A percentile compares a stretch with the other conserved stretches of the same genome.
phyloP scores from a whole-genome alignment of 2,797 vertebrate species.

The Hyperoplus lanceolatus region DNA sequence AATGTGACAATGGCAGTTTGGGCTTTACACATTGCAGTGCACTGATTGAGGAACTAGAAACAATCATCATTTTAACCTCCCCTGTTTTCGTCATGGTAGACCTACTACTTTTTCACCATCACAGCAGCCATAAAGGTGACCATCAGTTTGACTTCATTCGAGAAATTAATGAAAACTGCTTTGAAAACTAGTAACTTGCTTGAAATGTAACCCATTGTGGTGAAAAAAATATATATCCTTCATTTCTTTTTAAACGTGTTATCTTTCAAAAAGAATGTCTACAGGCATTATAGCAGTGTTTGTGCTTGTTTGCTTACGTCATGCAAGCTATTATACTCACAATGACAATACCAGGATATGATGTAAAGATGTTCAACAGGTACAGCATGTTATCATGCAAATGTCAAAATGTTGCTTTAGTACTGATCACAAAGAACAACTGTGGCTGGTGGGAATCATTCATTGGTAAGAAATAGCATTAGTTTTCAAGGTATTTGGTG shows the following conservation, averaged over 20 bases:
- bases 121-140: too few relatives aligned
- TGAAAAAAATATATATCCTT: not conserved
- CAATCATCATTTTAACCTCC: not conserved
- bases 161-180: not conserved
- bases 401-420: too few relatives aligned
- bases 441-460: too few relatives aligned
- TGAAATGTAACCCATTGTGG: not conserved
- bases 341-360: too few relatives aligned
- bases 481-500: too few relatives aligned
- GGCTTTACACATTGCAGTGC: slow-evolving; percentile 12
- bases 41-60: slow-evolving; percentile 33
- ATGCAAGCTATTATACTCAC: too few relatives aligned
- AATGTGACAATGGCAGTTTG: slow-evolving; percentile 32
- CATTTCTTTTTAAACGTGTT: not conserved
- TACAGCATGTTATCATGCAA: not conserved
- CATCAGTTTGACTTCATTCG: not conserved
- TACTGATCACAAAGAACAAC: too few relatives aligned
- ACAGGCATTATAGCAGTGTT: not conserved
- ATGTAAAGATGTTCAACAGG: not conserved
- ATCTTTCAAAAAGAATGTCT: not conserved
- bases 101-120: not conserved
- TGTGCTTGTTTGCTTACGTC: too few relatives aligned
- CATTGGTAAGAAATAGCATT: too few relatives aligned
- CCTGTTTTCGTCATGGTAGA: slow-evolving; percentile 3
- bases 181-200: not conserved